Conservation (phyloP, 2,113 vertebrate genomes). For the Strix uralensis region DNA sequence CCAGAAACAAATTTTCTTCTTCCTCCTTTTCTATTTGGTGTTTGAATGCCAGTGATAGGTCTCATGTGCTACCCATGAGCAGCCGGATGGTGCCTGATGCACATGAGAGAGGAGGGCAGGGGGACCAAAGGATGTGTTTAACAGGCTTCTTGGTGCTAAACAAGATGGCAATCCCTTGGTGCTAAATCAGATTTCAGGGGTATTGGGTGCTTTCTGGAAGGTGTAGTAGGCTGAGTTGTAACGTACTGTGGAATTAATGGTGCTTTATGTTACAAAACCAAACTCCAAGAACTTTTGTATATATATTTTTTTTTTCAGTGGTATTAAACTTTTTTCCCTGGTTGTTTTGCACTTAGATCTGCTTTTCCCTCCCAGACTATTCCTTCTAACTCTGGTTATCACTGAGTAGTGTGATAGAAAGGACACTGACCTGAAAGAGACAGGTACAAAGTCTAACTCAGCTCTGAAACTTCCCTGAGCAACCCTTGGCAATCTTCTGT, state of each 20-base stretch:
- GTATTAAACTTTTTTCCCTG: slow-evolving; percentile 65
- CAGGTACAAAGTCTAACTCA: neutral
- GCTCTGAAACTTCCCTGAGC: neutral
- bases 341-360: slow-evolving; percentile 61
- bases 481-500: neutral
- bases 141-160: slow-evolving; percentile 65
- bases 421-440: neutral
- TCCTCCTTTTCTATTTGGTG: slow-evolving; percentile 1
- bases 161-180: slow-evolving; percentile 43
- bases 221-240: neutral
- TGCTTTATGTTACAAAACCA: slow-evolving; percentile 57
- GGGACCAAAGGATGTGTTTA: neutral
- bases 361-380: neutral
- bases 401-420: neutral
- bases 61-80: neutral
- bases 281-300: slow-evolving; percentile 43
- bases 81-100: neutral
- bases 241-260: slow-evolving; percentile 64
- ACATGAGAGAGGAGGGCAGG: neutral
- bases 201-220: slow-evolving; percentile 42
- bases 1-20: neutral
- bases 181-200: slow-evolving; percentile 54
- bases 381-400: neutral
- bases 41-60: neutral
- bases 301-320: neutral